These are phyloP conservation scores for Noctua comes DNA, from an alignment of 2,888 invertebrate genomes.

Conservation along the genomic window DNA sequence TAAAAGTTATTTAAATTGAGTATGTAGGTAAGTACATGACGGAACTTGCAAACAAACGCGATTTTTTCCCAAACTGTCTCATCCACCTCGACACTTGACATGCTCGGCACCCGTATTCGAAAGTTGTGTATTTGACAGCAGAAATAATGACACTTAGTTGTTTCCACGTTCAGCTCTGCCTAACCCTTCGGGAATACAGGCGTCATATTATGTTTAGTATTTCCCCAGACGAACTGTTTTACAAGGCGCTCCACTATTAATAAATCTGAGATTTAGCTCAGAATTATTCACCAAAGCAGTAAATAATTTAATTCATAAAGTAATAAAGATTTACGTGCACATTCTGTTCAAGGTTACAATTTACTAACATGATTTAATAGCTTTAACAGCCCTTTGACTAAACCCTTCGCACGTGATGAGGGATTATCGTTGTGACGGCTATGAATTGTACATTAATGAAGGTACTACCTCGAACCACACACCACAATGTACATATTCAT, in stretches of 20 bases:
- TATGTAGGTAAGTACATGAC: background rate
- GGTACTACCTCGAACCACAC: background rate
- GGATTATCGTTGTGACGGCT: slow-evolving; percentile 23
- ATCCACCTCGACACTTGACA: background rate
- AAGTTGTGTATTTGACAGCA: background rate
- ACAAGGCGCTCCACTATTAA: background rate
- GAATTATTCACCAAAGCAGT: background rate
- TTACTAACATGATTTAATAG: slow-evolving; percentile 10
- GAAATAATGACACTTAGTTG: background rate
- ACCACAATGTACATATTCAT: background rate
- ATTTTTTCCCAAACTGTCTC: background rate
- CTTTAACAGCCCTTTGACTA: slow-evolving; percentile 9
- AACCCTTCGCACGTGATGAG: slow-evolving; percentile 24
- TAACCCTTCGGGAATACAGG: background rate
- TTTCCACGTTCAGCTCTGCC: background rate
- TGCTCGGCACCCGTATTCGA: background rate
- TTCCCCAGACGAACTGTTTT: background rate
- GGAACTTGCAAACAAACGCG: background rate
- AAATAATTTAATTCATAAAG: slow-evolving; percentile 26
- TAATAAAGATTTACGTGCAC: slow-evolving; percentile 8
- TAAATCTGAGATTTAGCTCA: background rate
- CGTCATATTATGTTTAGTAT: background rate
- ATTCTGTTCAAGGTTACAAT: slow-evolving; percentile 23
- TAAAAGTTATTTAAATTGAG: too few species aligned
- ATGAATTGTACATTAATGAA: slow-evolving; percentile 30